These are phyloP conservation scores for Zophobas morio DNA, from an alignment of 1,140 invertebrate genomes.

Conservation along the genomic window DNA sequence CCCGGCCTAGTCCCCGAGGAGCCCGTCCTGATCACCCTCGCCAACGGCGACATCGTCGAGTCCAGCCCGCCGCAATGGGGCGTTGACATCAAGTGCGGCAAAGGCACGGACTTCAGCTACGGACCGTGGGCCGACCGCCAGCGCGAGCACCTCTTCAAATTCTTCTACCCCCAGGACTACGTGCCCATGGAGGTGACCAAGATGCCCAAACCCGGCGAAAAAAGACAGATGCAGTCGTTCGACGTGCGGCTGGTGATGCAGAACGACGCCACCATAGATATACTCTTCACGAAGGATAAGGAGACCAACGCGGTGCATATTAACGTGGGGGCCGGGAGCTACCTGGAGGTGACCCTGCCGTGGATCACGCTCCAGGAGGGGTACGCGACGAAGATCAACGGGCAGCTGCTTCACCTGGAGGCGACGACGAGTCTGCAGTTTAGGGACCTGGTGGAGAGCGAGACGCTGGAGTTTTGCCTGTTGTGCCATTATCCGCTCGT, in stretches of 20 bases:
- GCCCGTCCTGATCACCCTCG: slow-evolving; percentile 90
- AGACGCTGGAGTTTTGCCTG: slow-evolving; percentile 94
- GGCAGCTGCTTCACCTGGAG: slow-evolving; percentile 93
- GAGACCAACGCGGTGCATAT: slow-evolving; percentile 97
- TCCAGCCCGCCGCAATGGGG: slow-evolving; percentile 95
- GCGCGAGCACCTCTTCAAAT: slow-evolving; percentile 94
- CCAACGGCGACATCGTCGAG: slow-evolving; percentile 94
- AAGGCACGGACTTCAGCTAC: slow-evolving; percentile 96
- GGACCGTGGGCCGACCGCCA: slow-evolving; percentile 99
- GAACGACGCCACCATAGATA: slow-evolving; percentile 94
- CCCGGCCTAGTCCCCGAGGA: slow-evolving; percentile 90
- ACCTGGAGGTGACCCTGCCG: slow-evolving; percentile 95
- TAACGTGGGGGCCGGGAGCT: slow-evolving; percentile 93
- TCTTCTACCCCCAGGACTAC: slow-evolving; percentile 96
- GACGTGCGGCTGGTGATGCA: slow-evolving; percentile 93
- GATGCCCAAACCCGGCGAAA: slow-evolving; percentile 87
- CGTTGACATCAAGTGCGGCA: slow-evolving; percentile 96
- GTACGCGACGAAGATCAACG: slow-evolving; percentile 91
- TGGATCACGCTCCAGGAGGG: slow-evolving; percentile 89
- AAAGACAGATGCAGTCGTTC: slow-evolving; percentile 90
- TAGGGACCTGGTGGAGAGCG: slow-evolving; percentile 91
- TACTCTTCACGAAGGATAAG: slow-evolving; percentile 96
- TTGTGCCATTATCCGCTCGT: slow-evolving; percentile 89
- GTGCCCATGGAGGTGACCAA: slow-evolving; percentile 83
- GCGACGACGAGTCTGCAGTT: slow-evolving; percentile 95